These are phyloP conservation scores for Sminthurides aquaticus DNA, from an alignment of 2,888 invertebrate genomes.

Conservation along the genomic window DNA sequence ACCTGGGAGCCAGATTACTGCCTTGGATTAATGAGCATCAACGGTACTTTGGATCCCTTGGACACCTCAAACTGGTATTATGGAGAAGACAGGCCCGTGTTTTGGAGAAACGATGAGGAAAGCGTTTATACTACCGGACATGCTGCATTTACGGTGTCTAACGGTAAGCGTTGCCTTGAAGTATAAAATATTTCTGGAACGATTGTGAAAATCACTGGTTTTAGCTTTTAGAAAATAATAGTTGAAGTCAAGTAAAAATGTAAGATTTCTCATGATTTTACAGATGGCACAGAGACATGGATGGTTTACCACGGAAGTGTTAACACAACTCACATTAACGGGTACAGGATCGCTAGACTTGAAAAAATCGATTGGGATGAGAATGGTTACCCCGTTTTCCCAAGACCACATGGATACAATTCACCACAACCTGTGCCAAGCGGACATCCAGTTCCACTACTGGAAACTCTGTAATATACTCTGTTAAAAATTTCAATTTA, in stretches of 20 bases:
- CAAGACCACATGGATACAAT: constrained; percentile 27
- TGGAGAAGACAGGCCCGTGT: constrained; percentile 24
- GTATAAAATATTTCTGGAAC: neutral
- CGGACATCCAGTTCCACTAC: constrained; percentile 8
- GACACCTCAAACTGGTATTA: constrained; percentile 16
- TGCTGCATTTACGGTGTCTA: constrained; percentile 22
- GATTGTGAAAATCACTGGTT: neutral
- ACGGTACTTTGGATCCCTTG: constrained; percentile 18
- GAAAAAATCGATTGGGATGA: constrained; percentile 29
- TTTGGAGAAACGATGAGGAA: constrained; percentile 24
- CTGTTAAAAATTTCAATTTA: neutral
- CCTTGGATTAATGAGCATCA: constrained; percentile 25
- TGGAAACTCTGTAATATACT: neutral
- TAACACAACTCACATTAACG: constrained; percentile 15
- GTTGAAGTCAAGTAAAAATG: no score
- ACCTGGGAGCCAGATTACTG: constrained; percentile 23
- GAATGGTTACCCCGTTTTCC: constrained; percentile 26
- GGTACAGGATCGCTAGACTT: constrained; percentile 24
- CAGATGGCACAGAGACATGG: constrained; percentile 34
- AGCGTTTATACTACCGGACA: constrained; percentile 24
- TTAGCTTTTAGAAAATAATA: no score
- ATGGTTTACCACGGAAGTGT: constrained; percentile 30
- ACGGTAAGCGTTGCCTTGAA: constrained; percentile 9
- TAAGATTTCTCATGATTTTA: neutral
- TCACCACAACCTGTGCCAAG: constrained; percentile 16